Conservation (phyloP, 2,888 invertebrate genomes). For the Agrochola macilenta region DNA sequence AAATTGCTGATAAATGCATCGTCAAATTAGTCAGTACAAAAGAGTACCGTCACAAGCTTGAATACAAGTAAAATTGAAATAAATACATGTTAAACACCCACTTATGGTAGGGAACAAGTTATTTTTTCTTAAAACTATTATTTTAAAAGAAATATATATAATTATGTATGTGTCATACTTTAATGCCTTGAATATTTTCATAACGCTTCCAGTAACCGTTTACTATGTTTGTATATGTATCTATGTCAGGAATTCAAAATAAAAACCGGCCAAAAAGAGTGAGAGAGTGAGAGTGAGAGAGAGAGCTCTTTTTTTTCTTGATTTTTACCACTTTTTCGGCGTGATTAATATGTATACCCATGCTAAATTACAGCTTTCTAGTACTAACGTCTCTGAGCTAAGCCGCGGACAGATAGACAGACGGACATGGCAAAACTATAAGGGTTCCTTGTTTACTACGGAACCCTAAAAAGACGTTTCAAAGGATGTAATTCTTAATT, state of each 20-base stretch:
- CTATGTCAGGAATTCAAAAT: neutral
- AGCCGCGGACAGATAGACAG: no score
- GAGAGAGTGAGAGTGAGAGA: no score
- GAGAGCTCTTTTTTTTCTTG: no score
- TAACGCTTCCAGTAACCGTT: neutral
- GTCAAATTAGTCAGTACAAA: slow-evolving; percentile 45
- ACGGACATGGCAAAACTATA: no score
- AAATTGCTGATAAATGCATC: slow-evolving; percentile 51
- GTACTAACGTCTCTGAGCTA: no score
- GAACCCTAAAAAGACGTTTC: no score
- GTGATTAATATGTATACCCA: no score
- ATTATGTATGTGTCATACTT: slow-evolving; percentile 16
- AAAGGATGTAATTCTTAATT: neutral
- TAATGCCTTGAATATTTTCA: slow-evolving; percentile 2
- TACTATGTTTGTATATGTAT: neutral
- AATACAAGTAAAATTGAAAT: slow-evolving; percentile 30
- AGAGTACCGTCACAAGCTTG: slow-evolving; percentile 3
- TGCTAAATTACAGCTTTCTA: no score
- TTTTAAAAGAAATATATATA: slow-evolving; percentile 10
- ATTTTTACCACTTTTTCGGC: no score
- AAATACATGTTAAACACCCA: slow-evolving; percentile 34
- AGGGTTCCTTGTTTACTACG: no score
- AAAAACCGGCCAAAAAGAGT: no score
- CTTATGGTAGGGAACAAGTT: slow-evolving; percentile 5
- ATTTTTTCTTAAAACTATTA: neutral